Base-by-base conservation (phyloP, 2,113 vertebrate species). In the Prinia subflava region DNA sequence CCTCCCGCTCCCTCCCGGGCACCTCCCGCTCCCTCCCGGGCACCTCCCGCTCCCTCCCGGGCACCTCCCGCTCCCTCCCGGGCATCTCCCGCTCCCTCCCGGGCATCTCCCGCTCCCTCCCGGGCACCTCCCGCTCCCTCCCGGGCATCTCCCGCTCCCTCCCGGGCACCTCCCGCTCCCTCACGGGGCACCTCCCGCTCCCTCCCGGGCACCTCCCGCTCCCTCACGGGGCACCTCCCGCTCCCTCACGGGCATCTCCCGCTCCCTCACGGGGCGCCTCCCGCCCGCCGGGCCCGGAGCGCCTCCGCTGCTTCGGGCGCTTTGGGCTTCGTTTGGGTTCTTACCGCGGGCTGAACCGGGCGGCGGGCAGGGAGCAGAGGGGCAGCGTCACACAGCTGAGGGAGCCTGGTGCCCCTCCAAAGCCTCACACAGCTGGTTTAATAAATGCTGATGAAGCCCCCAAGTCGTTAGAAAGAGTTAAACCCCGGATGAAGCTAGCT, bases 401-500 rank as follows among this genome's bases (percentile, higher is more conserved):
- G 30, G 17, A 27, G 27, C 2, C 9, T 44, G 25, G 5, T 44
- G 5, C 20, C 57, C 56, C 13, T 27, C 37, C 35, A 20, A 8
- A 31, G 25, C 25, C 31, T 44, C 59, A 15, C 78, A 19, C 24
- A 31, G 20, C 25, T 67, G 47, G 12, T 21, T 8, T 3, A 49
- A 21, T 12, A 71, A 35, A 30, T 5, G n/a, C 15, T n/a, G 42
- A 44, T 59, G 24, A 28, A 31, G 37, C 0, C 53, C 11, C 11
- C 33, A 7, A 5, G 20, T 3, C 17, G 19, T 28, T 6, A 21
- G 21, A 3, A 56, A 19, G 27, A 13, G 21, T 39, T 57, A 22
- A 76, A 47, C 11, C 6, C 12, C 2, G 0, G 1, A 41, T 8
- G 22, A 17, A 53, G 41, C 3, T 15, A 7, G 25, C 57, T 7